Base-by-base conservation (phyloP, 2,797 vertebrate genomes). In the Gallinago stenura region DNA sequence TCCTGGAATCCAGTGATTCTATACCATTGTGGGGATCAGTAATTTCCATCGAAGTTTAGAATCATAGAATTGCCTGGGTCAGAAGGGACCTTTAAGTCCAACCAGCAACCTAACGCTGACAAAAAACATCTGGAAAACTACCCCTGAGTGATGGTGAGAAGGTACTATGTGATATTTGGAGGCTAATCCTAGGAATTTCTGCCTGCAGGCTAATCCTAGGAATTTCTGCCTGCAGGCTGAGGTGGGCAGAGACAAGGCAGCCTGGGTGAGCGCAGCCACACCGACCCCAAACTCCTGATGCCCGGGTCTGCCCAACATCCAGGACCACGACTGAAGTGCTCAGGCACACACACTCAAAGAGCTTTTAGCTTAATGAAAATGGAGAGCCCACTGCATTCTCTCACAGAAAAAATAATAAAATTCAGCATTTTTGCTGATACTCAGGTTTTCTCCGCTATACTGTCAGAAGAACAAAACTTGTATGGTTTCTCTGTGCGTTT, bases 151-250 rank as follows among this genome's bases (percentile, higher is more conserved):
- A 46, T 14, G 58, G 28, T 16, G 35, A 51, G 51, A 18, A 35
- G 0, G 0, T 28, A 26, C 43, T 11, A 9, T 3, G 0, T 0
- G 8, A 3, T 12, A 26, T 66, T 31, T 43, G 41, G 7, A 43
- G 41, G 41, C 41, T 43, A 43, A 43, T 43, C 41, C 41, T 17
- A 43, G 41, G 41, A 15, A 62, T 70, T 64, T 66, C 16, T 73
- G 39, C 26, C n/a, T 15, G n/a, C 41, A 71, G 37, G 4, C 12
- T 30, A 41, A 41, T 41, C 41, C 41, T 17, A 41, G 41, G 41
- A 15, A 61, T 70, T 64, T 66, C 16, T 73, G 39, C 26, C n/a
- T 15, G n/a, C 41, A 71, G 37, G 4, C 15, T 30, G 2, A 56
- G 39, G 15, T 5, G 17, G 16, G 18, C 12, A 60, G 71, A 21